Percentiles rank a stretch among this genome's conserved stretches.
Conservation (phyloP, 2,888 invertebrate genomes). For the Watsonalla cultraria region DNA sequence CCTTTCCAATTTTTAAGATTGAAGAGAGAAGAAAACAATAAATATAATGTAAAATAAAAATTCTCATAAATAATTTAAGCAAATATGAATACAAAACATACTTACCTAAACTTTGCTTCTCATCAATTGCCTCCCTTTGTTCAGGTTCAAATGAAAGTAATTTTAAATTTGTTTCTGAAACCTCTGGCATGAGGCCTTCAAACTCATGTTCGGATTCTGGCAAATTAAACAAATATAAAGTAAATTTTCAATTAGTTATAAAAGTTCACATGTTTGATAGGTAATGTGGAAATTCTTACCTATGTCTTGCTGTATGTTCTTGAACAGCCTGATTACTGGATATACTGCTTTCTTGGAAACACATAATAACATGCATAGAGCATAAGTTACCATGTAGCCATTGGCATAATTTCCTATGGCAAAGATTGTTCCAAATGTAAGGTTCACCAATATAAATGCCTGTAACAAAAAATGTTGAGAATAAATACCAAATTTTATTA, state of each 20-base stretch:
- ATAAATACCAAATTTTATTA: no score
- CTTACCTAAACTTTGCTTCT: conserved; percentile 63
- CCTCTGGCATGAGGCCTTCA: conserved; percentile 65
- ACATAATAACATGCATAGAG: conserved; percentile 45
- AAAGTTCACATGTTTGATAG: no score
- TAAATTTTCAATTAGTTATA: neutral
- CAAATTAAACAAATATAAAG: conserved; percentile 15
- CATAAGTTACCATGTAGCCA: conserved; percentile 56
- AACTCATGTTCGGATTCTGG: conserved; percentile 66
- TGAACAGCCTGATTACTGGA: conserved; percentile 40
- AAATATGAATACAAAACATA: neutral
- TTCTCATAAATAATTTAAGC: no score
- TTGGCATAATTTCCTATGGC: conserved; percentile 54
- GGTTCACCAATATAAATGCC: conserved; percentile 63
- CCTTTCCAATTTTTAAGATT: no score
- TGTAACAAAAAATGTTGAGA: conserved; percentile 35
- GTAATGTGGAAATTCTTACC: conserved; percentile 33
- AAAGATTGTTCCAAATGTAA: conserved; percentile 47
- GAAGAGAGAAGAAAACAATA: no score
- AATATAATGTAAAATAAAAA: no score
- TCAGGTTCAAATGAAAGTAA: conserved; percentile 64
- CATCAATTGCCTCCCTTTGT: conserved; percentile 41
- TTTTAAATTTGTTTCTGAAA: conserved; percentile 58
- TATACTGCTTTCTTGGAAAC: conserved; percentile 49
- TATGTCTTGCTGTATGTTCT: conserved; percentile 59